Evolutionary conservation across 2,113 vertebrate genomes (phyloP).

Genomic region (Dicrurus megarhynchus): DNA sequence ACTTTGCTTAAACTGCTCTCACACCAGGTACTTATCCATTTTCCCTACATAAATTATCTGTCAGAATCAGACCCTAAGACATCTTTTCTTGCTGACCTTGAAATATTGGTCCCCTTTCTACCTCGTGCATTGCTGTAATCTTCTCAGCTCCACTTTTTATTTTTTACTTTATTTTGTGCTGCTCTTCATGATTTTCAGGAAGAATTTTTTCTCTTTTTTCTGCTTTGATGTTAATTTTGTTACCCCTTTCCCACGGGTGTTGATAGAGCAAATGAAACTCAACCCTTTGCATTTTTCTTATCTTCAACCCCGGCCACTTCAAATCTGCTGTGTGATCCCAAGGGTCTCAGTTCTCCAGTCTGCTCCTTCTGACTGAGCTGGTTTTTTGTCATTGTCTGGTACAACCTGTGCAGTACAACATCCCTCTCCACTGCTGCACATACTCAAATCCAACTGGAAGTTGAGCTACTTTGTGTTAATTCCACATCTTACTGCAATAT

Average conservation of each 20-base stretch:
- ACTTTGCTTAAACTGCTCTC: not conserved
- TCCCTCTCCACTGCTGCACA: not conserved
- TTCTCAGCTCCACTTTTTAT: not conserved
- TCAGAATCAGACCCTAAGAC: not conserved
- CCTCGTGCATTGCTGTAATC: not conserved
- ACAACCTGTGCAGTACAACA: not conserved
- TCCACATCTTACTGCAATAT: not conserved
- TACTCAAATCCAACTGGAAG: not conserved
- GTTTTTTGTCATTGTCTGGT: not conserved
- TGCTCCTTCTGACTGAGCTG: not conserved
- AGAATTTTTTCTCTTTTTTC: not conserved
- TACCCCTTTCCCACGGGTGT: not conserved
- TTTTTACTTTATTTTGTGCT: not conserved
- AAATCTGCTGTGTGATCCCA: not conserved
- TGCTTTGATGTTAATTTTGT: not conserved
- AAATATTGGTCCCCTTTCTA: not conserved
- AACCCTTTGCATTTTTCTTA: not conserved
- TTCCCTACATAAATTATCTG: not conserved
- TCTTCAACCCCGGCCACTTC: not conserved
- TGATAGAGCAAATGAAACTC: not conserved
- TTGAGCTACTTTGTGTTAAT: not conserved
- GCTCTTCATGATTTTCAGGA: not conserved
- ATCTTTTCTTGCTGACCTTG: not conserved
- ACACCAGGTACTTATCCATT: not conserved
- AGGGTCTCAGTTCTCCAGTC: not conserved